phyloP scores from a whole-genome alignment of 2,888 invertebrate species.

The Atethmia centrago region DNA sequence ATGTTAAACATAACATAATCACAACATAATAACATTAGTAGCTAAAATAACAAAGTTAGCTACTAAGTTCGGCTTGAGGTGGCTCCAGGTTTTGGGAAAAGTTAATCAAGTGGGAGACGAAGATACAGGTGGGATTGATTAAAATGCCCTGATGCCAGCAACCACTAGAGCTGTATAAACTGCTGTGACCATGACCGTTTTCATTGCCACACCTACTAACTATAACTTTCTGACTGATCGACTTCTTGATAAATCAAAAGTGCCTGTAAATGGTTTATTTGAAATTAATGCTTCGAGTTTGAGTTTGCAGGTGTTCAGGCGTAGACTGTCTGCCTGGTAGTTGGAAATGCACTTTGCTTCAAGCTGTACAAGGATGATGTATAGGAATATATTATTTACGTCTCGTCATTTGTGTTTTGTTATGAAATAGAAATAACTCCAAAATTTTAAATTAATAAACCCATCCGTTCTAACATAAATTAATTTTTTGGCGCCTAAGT shows the following conservation, averaged over 20 bases:
- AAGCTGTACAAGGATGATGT: neutral
- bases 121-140: too few relatives aligned
- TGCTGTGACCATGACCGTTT: neutral
- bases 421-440: neutral
- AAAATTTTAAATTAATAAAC: neutral
- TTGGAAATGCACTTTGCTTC: neutral
- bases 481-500: neutral
- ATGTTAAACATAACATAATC: too few relatives aligned
- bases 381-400: neutral
- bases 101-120: neutral
- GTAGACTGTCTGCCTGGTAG: too few relatives aligned
- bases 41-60: too few relatives aligned
- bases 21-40: too few relatives aligned
- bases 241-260: neutral
- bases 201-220: neutral
- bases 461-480: too few relatives aligned
- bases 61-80: neutral
- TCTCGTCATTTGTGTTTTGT: neutral
- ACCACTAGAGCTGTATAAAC: neutral
- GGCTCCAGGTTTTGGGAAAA: neutral
- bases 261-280: neutral
- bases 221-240: neutral
- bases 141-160: neutral
- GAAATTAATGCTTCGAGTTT: neutral
- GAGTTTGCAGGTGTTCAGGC: neutral